Base-by-base conservation (phyloP, 2,113 vertebrate species). In the Fregata magnificens region DNA sequence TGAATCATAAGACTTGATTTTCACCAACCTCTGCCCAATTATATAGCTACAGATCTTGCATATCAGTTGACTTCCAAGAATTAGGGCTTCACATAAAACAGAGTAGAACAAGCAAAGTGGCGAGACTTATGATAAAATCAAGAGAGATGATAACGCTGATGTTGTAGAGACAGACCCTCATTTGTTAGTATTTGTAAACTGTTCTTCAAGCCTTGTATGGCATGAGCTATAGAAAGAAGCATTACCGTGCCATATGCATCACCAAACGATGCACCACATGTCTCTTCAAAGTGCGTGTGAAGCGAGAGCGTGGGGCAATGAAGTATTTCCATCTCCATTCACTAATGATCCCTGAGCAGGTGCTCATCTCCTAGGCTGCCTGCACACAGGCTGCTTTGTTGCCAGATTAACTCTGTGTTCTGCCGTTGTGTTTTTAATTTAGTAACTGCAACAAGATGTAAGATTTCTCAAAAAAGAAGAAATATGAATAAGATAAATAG, bases 341-440 rank as follows among this genome's bases (percentile, higher is more conserved):
- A 20, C 40, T 91, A 91, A 91, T 89, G 81, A 91, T 82, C 47
- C 50, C 72, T 76, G 66, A 93, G 73, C 86, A 97, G 92, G 90
- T 96, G 86, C 66, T 92, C 76, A 20, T 84, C 53, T 92, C 7
- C 36, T 19, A 40, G 69, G 62, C 66, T 82, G 42, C n/a, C 34
- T 76, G 87, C 88, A 56, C 67, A 61, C n/a, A 69, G 53, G 16
- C 72, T 67, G 74, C 61, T 95, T 85, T 94, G 67, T 89, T 87
- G 40, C 78, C 47, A 80, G 42, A 66, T 14, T 65, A 61, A 52
- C n/a, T 85, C 62, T 79, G 42, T 50, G 55, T 77, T 96, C 77
- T 88, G 38, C 45, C 16, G 0, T 15, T 47, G 47, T 52, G 40
- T 53, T 95, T 95, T 83, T 63, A 81, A 88, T 91, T 78, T 40